Conservation (phyloP, 2,888 invertebrate genomes). For the Pandemis heparana region DNA sequence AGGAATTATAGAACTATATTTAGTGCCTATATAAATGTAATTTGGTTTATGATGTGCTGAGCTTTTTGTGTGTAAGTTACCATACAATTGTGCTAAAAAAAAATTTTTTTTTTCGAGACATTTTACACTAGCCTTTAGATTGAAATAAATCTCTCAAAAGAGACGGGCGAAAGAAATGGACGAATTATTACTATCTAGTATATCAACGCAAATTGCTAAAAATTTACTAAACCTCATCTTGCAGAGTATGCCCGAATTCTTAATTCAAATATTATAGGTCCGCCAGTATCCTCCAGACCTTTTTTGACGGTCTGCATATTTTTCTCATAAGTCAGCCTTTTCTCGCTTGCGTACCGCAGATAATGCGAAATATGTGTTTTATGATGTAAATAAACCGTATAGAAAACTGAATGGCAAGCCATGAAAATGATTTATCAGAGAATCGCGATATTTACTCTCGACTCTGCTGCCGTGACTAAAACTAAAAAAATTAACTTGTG, state of each 20-base stretch:
- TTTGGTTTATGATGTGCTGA: too few species aligned
- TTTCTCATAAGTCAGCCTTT: constrained; percentile 65
- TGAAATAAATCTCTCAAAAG: neutral
- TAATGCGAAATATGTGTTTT: constrained; percentile 69
- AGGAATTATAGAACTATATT: too few species aligned
- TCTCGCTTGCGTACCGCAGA: constrained; percentile 64
- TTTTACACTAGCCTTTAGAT: too few species aligned
- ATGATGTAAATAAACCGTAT: constrained; percentile 58
- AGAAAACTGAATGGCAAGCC: constrained; percentile 45
- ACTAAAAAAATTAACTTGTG: neutral
- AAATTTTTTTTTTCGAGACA: too few species aligned
- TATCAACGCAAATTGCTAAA: constrained; percentile 19
- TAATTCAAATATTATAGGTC: constrained; percentile 25
- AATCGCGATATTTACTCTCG: constrained; percentile 13
- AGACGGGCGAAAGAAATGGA: neutral
- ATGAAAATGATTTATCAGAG: constrained; percentile 41
- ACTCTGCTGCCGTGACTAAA: constrained; percentile 3
- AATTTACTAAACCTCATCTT: constrained; percentile 7
- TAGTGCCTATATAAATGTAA: too few species aligned
- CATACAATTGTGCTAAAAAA: neutral
- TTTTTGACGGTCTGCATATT: constrained; percentile 63
- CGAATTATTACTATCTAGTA: neutral
- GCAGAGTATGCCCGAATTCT: constrained; percentile 18
- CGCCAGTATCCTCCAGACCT: constrained; percentile 47
- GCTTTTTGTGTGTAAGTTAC: neutral